Base-by-base conservation (phyloP, 2,113 vertebrate genomes). In the Columba janthina region DNA sequence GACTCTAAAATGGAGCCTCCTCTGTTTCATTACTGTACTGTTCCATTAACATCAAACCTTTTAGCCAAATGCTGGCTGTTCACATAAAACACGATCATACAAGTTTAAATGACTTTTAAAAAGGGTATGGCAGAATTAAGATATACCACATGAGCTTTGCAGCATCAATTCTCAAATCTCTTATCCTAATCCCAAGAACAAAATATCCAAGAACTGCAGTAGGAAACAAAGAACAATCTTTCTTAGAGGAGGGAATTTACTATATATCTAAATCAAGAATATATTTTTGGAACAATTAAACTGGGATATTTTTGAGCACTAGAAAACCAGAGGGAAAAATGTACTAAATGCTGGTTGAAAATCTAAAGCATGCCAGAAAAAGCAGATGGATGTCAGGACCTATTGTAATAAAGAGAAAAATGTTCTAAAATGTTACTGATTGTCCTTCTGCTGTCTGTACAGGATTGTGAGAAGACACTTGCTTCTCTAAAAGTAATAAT, bases 241-340 rank as follows among this genome's bases (percentile, higher is more conserved):
- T 84, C 85, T 67, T 44, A 83, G 46, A 91, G 51, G 20, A 93
- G 31, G 29, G 66, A 79, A 70, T 89, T 88, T 85, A 73, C 78
- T 77, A 74, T 28, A 36, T 54, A 62, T 81, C 64, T 84, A 86
- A 96, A 80, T 94, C 67, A 88, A 86, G 69, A 75, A 67, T 34
- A 11, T 80, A 90, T 93, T 93, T 96, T 88, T 3, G 5, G 92
- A 86, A 80, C 85, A 96, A 90, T 57, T 88, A 94, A 75, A 95
- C 50, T 6, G 22, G 50, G 77, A 38, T 88, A 73, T 88, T 91
- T 96, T 62, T 94, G 54, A 70, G 34, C 36, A 60, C 78, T 83
- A 91, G 56, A 87, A 88, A 88, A 88, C 58, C 70, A 94, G 74
- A 89, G 66, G 29, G 65, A 67, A 67, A 92, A 93, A 88, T 15